phyloP scores from a whole-genome alignment of 1,140 invertebrate genomes.

The Ceratina japonica region DNA sequence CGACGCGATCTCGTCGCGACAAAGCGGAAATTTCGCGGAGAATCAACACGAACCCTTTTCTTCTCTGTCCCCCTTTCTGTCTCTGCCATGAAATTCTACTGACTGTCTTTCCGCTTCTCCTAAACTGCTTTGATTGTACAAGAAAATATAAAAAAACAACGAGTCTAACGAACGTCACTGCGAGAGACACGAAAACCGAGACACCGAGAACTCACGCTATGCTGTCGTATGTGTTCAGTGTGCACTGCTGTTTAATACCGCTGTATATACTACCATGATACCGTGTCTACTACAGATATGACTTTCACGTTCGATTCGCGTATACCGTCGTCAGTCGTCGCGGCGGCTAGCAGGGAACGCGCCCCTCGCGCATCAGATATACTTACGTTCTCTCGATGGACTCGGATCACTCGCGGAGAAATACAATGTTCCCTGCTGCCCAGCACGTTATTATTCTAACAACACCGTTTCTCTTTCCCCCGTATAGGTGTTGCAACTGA shows the following conservation, averaged over 20 bases:
- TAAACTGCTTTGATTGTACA: constrained; percentile 50
- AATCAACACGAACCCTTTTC: constrained; percentile 20
- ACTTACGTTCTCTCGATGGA: not conserved
- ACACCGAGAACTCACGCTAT: constrained; percentile 56
- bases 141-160: not conserved
- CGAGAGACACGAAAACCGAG: constrained; percentile 41
- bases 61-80: not conserved
- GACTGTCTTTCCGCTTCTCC: constrained; percentile 32
- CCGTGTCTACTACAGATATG: constrained; percentile 19
- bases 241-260: constrained; percentile 66
- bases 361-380: too few relatives aligned
- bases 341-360: not conserved
- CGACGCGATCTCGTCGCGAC: not conserved
- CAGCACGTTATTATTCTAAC: not conserved
- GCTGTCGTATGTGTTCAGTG: constrained; percentile 63
- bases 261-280: constrained; percentile 30
- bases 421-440: not conserved
- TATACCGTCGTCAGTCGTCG: too few relatives aligned
- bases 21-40: constrained; percentile 5
- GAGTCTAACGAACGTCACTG: not conserved
- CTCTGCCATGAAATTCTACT: not conserved
- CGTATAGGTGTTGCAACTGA: not conserved
- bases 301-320: constrained; percentile 24
- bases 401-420: too few relatives aligned
- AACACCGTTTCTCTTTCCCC: constrained; percentile 3